Conservation (phyloP, 2,888 invertebrate genomes). For the Drosophila rellima region DNA sequence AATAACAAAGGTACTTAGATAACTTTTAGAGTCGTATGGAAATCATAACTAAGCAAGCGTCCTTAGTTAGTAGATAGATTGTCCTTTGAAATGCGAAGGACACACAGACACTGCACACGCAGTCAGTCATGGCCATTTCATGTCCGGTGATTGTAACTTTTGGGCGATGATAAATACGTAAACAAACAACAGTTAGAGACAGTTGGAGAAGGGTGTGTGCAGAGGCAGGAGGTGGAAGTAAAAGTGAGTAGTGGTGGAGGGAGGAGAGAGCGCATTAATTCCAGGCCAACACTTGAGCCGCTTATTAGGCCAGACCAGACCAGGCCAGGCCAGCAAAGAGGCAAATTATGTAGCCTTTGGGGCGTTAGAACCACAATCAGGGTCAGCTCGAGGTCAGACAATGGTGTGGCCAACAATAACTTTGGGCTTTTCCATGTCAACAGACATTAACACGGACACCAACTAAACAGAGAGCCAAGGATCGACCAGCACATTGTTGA, state of each 20-base stretch:
- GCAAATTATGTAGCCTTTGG: slow-evolving; percentile 62
- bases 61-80: slow-evolving; percentile 33
- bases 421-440: slow-evolving; percentile 76
- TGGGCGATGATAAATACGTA: slow-evolving; percentile 52
- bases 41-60: slow-evolving; percentile 40
- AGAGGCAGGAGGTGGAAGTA: not conserved
- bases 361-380: slow-evolving; percentile 28
- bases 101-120: slow-evolving; percentile 23
- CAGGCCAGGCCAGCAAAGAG: slow-evolving; percentile 32
- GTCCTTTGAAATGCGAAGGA: slow-evolving; percentile 30
- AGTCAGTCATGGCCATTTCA: slow-evolving; percentile 25
- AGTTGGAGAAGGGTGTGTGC: slow-evolving; percentile 1
- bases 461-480: slow-evolving; percentile 15
- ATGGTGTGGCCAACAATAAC: slow-evolving; percentile 70
- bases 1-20: too few relatives aligned
- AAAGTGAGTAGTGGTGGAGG: not conserved
- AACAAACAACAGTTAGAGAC: slow-evolving; percentile 32
- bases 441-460: slow-evolving; percentile 66
- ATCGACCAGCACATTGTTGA: slow-evolving; percentile 38
- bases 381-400: slow-evolving; percentile 46
- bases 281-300: slow-evolving; percentile 76
- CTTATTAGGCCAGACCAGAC: slow-evolving; percentile 64
- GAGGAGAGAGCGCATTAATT: slow-evolving; percentile 62
- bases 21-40: slow-evolving; percentile 35
- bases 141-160: slow-evolving; percentile 65